Evolutionary conservation across 2,797 vertebrate species (phyloP).

Genomic region (Mormyrops boulengeri): DNA sequence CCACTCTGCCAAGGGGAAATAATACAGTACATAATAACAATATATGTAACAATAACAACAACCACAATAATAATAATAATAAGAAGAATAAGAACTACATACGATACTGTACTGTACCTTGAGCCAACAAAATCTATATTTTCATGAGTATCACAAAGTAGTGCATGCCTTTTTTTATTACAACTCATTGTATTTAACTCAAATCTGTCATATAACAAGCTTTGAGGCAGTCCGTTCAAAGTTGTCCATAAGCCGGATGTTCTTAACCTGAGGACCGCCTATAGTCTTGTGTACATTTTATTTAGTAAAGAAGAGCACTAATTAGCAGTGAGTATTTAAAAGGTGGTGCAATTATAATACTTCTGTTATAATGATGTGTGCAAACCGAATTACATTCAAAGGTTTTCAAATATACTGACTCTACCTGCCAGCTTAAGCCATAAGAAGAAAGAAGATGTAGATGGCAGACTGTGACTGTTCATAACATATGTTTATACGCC

Average conservation of each 20-base stretch:
- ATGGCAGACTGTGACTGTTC: not conserved
- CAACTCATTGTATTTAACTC: not conserved
- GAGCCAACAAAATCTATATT: not conserved
- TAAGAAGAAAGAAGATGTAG: not conserved
- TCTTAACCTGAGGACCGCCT: not conserved
- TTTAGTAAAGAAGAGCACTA: not conserved
- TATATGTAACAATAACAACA: not conserved
- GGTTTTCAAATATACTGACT: not conserved
- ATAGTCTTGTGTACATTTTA: not conserved
- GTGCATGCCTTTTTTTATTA: not conserved
- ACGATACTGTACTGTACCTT: not conserved
- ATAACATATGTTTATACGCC: not conserved
- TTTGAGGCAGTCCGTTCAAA: not conserved
- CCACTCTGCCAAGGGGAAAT: not conserved
- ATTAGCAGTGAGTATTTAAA: not conserved
- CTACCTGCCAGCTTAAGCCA: not conserved
- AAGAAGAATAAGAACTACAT: not conserved
- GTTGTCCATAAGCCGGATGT: not conserved
- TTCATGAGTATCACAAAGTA: not conserved
- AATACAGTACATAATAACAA: not conserved
- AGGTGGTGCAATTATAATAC: not conserved
- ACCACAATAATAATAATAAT: not conserved
- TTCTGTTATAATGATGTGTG: not conserved
- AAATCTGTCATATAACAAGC: not conserved
- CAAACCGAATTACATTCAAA: not conserved